These are phyloP conservation scores for Silurus glanis DNA, from an alignment of 2,113 vertebrate genomes.

Conservation along the genomic window DNA sequence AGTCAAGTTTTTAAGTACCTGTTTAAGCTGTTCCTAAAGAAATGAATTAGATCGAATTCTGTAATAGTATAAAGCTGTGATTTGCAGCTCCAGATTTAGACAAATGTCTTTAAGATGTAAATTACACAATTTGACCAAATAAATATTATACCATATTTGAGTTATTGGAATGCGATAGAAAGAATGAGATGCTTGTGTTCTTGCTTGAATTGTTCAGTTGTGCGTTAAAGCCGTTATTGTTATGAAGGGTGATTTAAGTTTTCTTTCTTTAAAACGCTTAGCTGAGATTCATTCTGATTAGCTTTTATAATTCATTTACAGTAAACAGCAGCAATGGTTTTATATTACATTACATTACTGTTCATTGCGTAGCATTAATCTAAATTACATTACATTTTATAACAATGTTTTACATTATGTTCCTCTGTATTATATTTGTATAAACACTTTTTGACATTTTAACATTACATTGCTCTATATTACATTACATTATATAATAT, in stretches of 20 bases:
- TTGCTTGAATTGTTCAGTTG: too few species aligned
- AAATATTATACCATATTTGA: not conserved
- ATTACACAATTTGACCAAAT: not conserved
- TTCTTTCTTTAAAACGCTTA: not conserved
- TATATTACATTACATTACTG: not conserved
- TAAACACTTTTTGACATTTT: too few species aligned
- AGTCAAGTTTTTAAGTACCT: not conserved
- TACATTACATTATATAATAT: too few species aligned
- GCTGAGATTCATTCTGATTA: not conserved
- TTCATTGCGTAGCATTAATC: too few species aligned
- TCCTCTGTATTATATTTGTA: too few species aligned
- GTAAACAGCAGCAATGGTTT: not conserved
- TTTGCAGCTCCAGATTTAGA: not conserved
- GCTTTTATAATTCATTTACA: not conserved
- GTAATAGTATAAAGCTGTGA: not conserved
- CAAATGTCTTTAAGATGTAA: not conserved
- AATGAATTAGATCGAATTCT: not conserved
- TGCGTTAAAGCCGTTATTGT: too few species aligned
- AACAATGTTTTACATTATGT: too few species aligned
- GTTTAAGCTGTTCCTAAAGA: not conserved
- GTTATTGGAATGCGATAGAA: not conserved
- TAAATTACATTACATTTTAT: too few species aligned
- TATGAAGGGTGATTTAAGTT: not conserved
- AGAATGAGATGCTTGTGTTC: too few species aligned
- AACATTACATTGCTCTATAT: too few species aligned